Evolutionary conservation across 1,140 invertebrate species (phyloP).

Genomic region (Drosophila tropicalis): DNA sequence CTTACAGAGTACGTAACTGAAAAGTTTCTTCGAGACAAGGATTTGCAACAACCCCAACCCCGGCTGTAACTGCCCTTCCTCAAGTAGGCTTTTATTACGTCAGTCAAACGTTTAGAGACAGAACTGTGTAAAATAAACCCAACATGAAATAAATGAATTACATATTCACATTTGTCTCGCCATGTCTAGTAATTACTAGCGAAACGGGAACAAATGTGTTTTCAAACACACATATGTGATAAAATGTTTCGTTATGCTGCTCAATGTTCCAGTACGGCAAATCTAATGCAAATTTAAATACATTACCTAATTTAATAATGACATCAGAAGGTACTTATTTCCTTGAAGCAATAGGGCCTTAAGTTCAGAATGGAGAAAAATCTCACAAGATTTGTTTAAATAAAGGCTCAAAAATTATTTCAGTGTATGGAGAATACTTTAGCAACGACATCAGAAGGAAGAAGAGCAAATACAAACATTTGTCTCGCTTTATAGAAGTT

Average conservation of each 20-base stretch:
- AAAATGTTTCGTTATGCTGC: not conserved
- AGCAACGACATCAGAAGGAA: not conserved
- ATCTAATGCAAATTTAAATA: not conserved
- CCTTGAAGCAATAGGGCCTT: too few relatives aligned
- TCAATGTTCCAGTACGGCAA: not conserved
- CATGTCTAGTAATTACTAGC: not conserved
- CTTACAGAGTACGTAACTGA: too few relatives aligned
- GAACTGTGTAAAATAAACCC: not conserved
- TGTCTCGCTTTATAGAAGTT: constrained; percentile 1
- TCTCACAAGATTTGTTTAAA: too few relatives aligned
- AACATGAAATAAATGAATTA: not conserved
- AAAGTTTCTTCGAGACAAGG: too few relatives aligned
- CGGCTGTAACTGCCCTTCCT: too few relatives aligned
- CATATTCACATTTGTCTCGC: not conserved
- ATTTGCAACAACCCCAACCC: too few relatives aligned
- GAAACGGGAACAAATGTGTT: not conserved
- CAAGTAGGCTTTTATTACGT: too few relatives aligned
- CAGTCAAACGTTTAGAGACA: too few relatives aligned
- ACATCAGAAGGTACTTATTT: too few relatives aligned
- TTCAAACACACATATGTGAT: not conserved
- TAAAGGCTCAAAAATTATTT: not conserved
- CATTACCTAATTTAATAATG: not conserved
- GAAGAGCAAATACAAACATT: constrained; percentile 8
- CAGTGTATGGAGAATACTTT: not conserved
- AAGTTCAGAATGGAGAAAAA: too few relatives aligned